phyloP scores from a whole-genome alignment of 2,113 vertebrate genomes.

The Nycticorax nycticorax region DNA sequence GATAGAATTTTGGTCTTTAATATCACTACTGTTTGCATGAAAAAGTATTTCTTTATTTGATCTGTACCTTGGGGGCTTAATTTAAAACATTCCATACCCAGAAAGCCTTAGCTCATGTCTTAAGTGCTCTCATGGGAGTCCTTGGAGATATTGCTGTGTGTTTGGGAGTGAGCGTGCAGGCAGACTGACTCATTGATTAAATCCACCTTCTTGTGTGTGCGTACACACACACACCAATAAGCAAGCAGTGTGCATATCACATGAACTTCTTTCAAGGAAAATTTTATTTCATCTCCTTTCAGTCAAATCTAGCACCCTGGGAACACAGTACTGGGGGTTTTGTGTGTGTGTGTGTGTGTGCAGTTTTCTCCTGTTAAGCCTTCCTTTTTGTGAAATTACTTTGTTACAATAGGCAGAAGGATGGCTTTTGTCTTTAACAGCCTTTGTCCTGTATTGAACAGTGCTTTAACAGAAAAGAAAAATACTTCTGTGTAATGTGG shows the following conservation, averaged over 20 bases:
- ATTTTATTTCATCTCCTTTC: neutral
- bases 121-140: neutral
- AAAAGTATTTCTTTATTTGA: slow-evolving; percentile 34
- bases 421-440: neutral
- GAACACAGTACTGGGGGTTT: neutral
- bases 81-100: slow-evolving; percentile 15
- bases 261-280: neutral
- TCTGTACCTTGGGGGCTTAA: slow-evolving; percentile 22
- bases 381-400: neutral
- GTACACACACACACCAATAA: neutral
- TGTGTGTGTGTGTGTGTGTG: too few species aligned
- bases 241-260: neutral
- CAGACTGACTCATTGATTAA: slow-evolving; percentile 47
- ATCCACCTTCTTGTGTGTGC: neutral
- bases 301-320: neutral
- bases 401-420: neutral
- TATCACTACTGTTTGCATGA: slow-evolving; percentile 5
- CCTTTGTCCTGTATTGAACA: neutral
- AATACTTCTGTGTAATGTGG: neutral
- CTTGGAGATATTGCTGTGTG: neutral
- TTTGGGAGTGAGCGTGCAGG: neutral
- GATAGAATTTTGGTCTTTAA: slow-evolving; percentile 5
- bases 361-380: neutral
- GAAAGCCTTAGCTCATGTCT: slow-evolving; percentile 6
- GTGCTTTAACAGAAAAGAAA: neutral